Evolutionary conservation across 1,140 invertebrate genomes (phyloP).

Genomic region (Drosophila kikkawai): DNA sequence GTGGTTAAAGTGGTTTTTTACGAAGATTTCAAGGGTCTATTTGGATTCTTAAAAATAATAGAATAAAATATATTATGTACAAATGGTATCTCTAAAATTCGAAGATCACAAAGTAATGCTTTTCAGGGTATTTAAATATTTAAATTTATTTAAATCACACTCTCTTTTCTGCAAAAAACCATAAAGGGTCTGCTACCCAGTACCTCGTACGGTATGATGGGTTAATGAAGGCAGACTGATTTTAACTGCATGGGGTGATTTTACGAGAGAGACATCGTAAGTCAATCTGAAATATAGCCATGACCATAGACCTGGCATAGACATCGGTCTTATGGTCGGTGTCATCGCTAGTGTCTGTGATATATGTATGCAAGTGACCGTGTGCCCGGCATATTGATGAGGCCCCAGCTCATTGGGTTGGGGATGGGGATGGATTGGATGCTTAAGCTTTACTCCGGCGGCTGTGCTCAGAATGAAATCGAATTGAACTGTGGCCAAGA

Average conservation of each 20-base stretch:
- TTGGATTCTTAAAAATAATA: neutral
- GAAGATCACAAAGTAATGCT: neutral
- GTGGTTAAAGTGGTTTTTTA: neutral
- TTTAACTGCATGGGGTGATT: neutral
- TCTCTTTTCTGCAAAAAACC: neutral
- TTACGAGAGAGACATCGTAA: constrained; percentile 10
- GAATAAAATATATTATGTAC: neutral
- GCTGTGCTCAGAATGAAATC: constrained; percentile 54
- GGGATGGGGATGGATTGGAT: constrained; percentile 19
- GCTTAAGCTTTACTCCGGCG: constrained; percentile 29
- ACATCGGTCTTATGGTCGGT: constrained; percentile 9
- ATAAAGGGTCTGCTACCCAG: neutral
- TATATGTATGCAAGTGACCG: constrained; percentile 7
- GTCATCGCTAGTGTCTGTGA: constrained; percentile 22
- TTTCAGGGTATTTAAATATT: neutral
- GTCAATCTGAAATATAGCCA: constrained; percentile 14
- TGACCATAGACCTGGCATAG: constrained; percentile 1
- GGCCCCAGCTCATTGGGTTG: constrained; percentile 1
- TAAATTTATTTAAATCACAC: neutral
- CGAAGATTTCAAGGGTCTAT: neutral
- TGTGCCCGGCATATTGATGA: constrained; percentile 49
- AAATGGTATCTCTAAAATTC: neutral
- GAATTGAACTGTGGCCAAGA: constrained; percentile 42
- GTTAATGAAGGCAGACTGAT: neutral
- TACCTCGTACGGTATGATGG: neutral